Conservation (phyloP, 2,888 invertebrate species). For the Pristionchus exspectatus region DNA sequence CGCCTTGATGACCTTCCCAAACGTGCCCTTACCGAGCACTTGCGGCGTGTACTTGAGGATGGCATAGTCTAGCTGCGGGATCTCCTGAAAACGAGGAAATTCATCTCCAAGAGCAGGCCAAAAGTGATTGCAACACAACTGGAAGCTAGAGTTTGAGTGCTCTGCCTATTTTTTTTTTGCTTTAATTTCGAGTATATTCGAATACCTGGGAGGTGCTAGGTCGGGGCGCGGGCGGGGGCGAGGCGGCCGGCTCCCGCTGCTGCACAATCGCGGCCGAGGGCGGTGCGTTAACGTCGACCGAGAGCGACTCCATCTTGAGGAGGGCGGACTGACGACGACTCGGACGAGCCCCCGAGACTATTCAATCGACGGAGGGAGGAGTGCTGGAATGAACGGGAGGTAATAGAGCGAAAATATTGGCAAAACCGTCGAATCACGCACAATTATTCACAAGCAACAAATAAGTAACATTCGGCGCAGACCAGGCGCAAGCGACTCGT, state of each 20-base stretch:
- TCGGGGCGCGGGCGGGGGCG: background rate
- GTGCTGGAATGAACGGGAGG: background rate
- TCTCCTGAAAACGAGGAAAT: background rate
- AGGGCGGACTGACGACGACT: background rate
- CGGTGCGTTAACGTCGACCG: background rate
- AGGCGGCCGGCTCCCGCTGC: background rate
- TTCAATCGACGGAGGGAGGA: background rate
- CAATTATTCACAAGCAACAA: background rate
- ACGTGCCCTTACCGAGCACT: conserved; percentile 38
- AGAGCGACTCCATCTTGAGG: background rate
- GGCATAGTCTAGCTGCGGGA: background rate
- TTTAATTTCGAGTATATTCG: background rate
- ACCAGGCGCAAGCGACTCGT: background rate
- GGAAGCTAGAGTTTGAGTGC: too few relatives aligned
- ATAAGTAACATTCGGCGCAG: background rate
- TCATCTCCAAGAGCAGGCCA: too few relatives aligned
- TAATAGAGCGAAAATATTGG: background rate
- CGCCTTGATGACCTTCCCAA: conserved; percentile 43
- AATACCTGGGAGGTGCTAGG: background rate
- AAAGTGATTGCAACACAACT: too few relatives aligned
- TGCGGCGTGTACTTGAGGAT: conserved; percentile 1
- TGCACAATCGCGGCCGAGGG: background rate
- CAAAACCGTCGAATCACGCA: background rate
- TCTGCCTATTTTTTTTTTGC: too few relatives aligned
- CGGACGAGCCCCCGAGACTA: background rate